phyloP scores from a whole-genome alignment of 2,113 vertebrate genomes.

The Pterocles orientalis region DNA sequence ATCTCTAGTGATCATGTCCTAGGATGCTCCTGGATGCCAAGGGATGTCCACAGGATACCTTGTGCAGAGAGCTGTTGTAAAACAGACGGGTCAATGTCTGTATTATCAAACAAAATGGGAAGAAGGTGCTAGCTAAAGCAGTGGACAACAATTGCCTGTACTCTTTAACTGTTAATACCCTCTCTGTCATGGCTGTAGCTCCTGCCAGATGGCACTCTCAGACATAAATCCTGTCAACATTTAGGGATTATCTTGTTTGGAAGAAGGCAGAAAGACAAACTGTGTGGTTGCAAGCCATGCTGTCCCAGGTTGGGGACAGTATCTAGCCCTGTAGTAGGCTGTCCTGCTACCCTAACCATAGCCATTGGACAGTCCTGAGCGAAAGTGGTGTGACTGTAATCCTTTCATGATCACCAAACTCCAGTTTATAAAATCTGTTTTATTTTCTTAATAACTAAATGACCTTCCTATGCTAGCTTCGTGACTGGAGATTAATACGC shows the following conservation, averaged over 20 bases:
- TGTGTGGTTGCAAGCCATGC: neutral
- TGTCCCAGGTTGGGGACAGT: neutral
- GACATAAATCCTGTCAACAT: neutral
- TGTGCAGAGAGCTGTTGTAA: neutral
- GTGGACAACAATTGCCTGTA: neutral
- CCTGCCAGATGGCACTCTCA: neutral
- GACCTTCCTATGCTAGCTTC: slow-evolving; percentile 63
- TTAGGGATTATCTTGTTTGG: neutral
- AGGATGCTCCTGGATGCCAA: neutral
- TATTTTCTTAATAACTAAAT: slow-evolving; percentile 66
- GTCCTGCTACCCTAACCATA: neutral
- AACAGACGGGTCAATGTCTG: neutral
- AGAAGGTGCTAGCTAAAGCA: neutral
- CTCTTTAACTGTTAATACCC: neutral
- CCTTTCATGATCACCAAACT: slow-evolving; percentile 1
- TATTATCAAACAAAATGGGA: neutral
- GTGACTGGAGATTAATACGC: slow-evolving; percentile 67
- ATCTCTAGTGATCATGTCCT: neutral
- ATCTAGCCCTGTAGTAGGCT: neutral
- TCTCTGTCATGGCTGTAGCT: neutral
- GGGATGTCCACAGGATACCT: neutral
- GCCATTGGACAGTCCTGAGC: neutral
- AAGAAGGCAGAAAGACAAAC: neutral
- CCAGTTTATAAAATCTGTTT: slow-evolving; percentile 59
- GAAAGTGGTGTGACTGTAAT: neutral